Evolutionary conservation across 2,797 vertebrate species (phyloP).

Genomic region (Myotis planiceps): DNA sequence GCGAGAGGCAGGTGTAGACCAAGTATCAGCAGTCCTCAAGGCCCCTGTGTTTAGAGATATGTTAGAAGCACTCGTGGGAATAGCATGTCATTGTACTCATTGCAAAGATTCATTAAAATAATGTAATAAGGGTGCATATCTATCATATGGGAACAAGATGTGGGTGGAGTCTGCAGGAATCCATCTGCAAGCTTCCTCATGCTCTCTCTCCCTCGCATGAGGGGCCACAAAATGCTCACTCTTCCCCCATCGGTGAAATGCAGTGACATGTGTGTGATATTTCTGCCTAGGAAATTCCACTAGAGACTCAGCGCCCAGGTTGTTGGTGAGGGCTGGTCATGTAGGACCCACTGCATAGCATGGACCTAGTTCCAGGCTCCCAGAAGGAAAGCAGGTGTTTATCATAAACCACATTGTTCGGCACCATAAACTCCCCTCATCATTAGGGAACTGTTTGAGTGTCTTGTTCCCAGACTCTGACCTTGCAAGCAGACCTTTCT

Average conservation of each 20-base stretch:
- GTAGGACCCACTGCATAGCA: background rate
- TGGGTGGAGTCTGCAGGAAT: background rate
- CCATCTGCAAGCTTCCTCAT: background rate
- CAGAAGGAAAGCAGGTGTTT: background rate
- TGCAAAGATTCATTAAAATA: background rate
- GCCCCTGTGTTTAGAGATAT: background rate
- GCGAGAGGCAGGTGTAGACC: background rate
- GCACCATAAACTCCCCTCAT: background rate
- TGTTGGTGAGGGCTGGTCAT: background rate
- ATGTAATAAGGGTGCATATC: background rate
- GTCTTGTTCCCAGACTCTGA: background rate
- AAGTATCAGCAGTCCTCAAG: background rate
- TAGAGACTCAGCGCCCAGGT: background rate
- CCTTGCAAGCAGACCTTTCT: background rate
- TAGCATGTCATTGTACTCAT: background rate
- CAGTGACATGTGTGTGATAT: background rate
- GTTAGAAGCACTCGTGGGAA: background rate
- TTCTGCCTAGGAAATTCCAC: background rate
- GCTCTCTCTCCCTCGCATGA: background rate
- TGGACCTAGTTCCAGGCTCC: background rate
- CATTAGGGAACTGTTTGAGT: background rate
- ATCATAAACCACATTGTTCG: background rate
- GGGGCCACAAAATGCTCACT: background rate
- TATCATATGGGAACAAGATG: background rate
- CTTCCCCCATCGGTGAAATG: background rate